Percentiles rank a stretch among this genome's conserved stretches.
Evolutionary conservation across 2,797 vertebrate genomes (phyloP).

Genomic region (Phrynocephalus guinanensis): DNA sequence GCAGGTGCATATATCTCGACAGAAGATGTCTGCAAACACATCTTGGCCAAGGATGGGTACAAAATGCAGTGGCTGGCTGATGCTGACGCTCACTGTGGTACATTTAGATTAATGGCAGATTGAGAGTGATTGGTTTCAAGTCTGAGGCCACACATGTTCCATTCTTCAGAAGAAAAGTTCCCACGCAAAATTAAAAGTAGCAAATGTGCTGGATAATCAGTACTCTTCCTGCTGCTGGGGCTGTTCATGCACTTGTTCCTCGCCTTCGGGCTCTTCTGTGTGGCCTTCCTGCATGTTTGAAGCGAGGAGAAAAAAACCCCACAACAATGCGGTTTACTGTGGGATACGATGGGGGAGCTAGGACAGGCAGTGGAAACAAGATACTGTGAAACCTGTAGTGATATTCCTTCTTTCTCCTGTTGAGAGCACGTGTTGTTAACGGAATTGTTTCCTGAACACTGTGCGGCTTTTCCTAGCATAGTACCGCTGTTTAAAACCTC

Average conservation of each 20-base stretch:
- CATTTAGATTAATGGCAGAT: constrained; percentile 83
- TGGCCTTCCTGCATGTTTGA: constrained; percentile 84
- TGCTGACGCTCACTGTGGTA: constrained; percentile 87
- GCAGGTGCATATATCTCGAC: constrained; percentile 82
- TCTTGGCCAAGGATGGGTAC: constrained; percentile 84
- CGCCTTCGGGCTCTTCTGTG: constrained; percentile 88
- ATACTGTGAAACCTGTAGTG: not conserved
- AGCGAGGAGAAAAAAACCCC: constrained; percentile 38
- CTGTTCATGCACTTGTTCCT: constrained; percentile 86
- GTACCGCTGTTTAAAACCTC: not conserved
- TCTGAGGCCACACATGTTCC: constrained; percentile 85
- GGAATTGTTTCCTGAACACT: not conserved
- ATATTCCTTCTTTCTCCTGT: not conserved
- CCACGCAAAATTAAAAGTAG: constrained; percentile 84
- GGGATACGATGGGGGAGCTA: not conserved
- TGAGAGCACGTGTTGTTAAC: not conserved
- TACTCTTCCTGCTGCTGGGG: constrained; percentile 93
- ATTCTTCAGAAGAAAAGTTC: constrained; percentile 89
- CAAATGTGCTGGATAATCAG: constrained; percentile 83
- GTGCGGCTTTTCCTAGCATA: not conserved
- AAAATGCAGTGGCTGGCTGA: constrained; percentile 86
- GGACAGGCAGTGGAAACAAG: not conserved
- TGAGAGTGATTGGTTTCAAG: constrained; percentile 81
- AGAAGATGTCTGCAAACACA: constrained; percentile 78
- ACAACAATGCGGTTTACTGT: not conserved